phyloP scores from a whole-genome alignment of 2,113 vertebrate genomes.

The Pagrus major region DNA sequence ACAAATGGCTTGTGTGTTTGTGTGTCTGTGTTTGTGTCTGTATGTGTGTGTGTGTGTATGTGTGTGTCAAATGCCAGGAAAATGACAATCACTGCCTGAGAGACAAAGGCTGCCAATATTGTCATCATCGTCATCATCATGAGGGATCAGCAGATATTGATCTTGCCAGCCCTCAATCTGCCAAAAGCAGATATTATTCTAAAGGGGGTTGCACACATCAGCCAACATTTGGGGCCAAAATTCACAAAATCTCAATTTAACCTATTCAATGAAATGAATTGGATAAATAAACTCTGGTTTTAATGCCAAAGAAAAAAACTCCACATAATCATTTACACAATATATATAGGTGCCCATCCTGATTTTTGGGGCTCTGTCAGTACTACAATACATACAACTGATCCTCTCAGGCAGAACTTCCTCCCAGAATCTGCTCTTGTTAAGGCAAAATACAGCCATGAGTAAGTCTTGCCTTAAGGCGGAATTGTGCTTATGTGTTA shows the following conservation, averaged over 20 bases:
- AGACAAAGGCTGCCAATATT: constrained; percentile 24
- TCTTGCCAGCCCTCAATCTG: neutral
- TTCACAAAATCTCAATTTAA: neutral
- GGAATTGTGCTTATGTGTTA: constrained; percentile 9
- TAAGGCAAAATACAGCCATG: constrained; percentile 7
- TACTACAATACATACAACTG: neutral
- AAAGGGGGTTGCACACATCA: neutral
- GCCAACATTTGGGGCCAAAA: neutral
- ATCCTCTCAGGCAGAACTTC: constrained; percentile 30
- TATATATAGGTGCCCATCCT: neutral
- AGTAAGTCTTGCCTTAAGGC: constrained; percentile 25
- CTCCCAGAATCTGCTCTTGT: constrained; percentile 5
- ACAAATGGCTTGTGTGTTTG: constrained; percentile 12
- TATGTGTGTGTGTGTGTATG: constrained; percentile 1
- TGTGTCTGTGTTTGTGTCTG: constrained; percentile 11
- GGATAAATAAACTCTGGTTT: neutral
- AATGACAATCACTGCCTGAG: neutral
- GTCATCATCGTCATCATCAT: neutral
- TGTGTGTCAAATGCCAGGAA: neutral
- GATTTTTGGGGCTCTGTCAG: constrained; percentile 1
- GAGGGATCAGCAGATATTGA: neutral
- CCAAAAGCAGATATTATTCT: neutral
- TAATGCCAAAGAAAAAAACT: neutral
- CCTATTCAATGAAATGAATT: neutral
- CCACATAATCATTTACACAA: neutral